A percentile compares a stretch with the other conserved stretches of the same genome.
These are phyloP conservation scores for Mechanitis messenoides DNA, from an alignment of 2,888 invertebrate species.

Conservation along the genomic window DNA sequence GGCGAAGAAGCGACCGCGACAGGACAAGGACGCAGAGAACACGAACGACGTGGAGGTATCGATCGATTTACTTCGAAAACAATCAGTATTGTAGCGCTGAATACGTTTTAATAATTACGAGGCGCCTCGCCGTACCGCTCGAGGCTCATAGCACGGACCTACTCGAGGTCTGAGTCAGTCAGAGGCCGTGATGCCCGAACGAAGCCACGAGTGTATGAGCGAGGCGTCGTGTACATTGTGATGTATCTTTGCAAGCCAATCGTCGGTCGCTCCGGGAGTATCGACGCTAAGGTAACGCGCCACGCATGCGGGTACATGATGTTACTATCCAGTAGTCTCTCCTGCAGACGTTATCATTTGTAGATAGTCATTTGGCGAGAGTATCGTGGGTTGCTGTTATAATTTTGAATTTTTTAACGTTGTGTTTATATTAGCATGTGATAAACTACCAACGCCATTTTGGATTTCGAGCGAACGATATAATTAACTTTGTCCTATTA, in stretches of 20 bases:
- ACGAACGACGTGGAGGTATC: constrained; percentile 65
- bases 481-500: background rate
- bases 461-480: background rate
- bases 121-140: background rate
- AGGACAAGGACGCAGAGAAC: constrained; percentile 42
- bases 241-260: constrained; percentile 72
- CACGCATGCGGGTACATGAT: constrained; percentile 11
- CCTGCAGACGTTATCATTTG: constrained; percentile 11
- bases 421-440: constrained; percentile 30
- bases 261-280: constrained; percentile 75
- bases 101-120: background rate
- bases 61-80: too few relatives aligned
- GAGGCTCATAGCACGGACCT: too few relatives aligned
- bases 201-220: too few relatives aligned
- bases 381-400: constrained; percentile 15
- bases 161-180: too few relatives aligned
- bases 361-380: constrained; percentile 12
- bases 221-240: background rate
- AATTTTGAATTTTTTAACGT: constrained; percentile 21
- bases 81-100: too few relatives aligned
- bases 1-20: constrained; percentile 50
- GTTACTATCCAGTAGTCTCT: constrained; percentile 5
- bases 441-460: constrained; percentile 20
- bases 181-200: too few relatives aligned
- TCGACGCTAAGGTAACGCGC: constrained; percentile 80